These are phyloP conservation scores for Drosophila lowei DNA, from an alignment of 1,140 invertebrate species.

Conservation along the genomic window DNA sequence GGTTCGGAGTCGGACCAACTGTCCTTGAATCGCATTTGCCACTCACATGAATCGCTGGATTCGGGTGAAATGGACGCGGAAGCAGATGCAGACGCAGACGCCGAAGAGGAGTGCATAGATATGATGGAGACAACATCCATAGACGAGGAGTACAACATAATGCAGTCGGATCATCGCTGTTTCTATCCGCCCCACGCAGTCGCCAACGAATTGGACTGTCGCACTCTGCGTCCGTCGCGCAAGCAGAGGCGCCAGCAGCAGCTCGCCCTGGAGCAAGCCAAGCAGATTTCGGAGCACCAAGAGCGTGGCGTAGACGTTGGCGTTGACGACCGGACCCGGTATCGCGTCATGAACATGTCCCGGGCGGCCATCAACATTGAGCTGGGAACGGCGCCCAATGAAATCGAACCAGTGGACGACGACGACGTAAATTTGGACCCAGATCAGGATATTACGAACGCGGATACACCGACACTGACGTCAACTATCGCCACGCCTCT, in stretches of 20 bases:
- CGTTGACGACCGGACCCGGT: constrained; percentile 60
- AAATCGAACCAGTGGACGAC: constrained; percentile 41
- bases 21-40: constrained; percentile 82
- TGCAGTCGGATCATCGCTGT: constrained; percentile 72
- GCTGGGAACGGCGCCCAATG: constrained; percentile 36
- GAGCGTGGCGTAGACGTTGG: constrained; percentile 13
- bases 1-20: constrained; percentile 86
- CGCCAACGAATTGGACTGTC: constrained; percentile 63
- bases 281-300: background rate
- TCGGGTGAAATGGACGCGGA: constrained; percentile 87
- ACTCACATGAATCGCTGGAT: constrained; percentile 88
- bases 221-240: constrained; percentile 68
- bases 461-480: background rate
- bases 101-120: constrained; percentile 83
- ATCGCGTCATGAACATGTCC: constrained; percentile 82
- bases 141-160: constrained; percentile 79
- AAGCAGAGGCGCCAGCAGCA: constrained; percentile 65
- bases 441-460: background rate
- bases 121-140: constrained; percentile 81
- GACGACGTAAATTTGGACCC: constrained; percentile 6
- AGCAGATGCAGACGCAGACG: constrained; percentile 80
- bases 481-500: background rate
- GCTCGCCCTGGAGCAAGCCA: constrained; percentile 30
- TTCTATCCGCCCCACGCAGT: constrained; percentile 56
- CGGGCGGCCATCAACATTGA: constrained; percentile 71